phyloP scores from a whole-genome alignment of 2,113 vertebrate species.

The Microcebus ravelobensis region DNA sequence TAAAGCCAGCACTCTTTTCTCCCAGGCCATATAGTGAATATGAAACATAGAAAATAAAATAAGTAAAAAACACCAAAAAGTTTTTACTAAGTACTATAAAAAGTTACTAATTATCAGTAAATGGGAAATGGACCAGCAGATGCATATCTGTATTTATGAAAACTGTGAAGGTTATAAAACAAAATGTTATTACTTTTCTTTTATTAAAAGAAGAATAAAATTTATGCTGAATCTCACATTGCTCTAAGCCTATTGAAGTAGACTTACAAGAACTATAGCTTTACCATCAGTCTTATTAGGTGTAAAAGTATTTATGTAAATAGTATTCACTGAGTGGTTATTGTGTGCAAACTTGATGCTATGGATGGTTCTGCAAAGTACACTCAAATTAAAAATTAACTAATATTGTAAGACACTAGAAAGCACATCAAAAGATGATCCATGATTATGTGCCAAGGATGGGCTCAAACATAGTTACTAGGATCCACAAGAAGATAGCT shows the following conservation, averaged over 20 bases:
- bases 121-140: not conserved
- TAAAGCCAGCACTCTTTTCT: not conserved
- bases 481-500: not conserved
- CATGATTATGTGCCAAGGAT: not conserved
- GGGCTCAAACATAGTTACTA: not conserved
- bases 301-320: conserved; percentile 10
- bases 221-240: not conserved
- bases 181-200: conserved; percentile 12
- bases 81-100: not conserved
- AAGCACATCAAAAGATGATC: not conserved
- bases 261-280: conserved; percentile 19
- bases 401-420: not conserved
- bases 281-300: not conserved
- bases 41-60: not conserved
- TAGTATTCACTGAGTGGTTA: not conserved
- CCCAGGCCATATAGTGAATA: not conserved
- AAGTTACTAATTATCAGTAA: not conserved
- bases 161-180: not conserved
- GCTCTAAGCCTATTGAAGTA: not conserved
- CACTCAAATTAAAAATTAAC: not conserved
- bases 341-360: not conserved
- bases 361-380: not conserved
- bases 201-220: conserved; percentile 37
- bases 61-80: not conserved
- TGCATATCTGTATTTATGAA: not conserved